Conservation (phyloP, 2,797 vertebrate species). For the Mus caroli region DNA sequence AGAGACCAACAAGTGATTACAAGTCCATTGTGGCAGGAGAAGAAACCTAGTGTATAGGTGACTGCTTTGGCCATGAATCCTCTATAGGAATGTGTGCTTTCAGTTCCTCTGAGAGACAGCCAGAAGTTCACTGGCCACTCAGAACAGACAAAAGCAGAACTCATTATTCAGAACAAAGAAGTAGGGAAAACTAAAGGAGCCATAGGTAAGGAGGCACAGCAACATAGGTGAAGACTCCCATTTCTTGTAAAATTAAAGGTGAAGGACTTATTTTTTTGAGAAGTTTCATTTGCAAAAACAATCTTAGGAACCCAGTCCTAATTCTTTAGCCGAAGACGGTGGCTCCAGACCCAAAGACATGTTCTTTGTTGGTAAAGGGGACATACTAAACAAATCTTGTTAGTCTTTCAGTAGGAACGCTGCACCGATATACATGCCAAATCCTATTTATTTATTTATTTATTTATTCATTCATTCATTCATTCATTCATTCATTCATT, state of each 20-base stretch:
- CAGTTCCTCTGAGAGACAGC: not conserved
- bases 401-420: slow-evolving; percentile 45
- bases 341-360: not conserved
- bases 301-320: not conserved
- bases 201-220: not conserved
- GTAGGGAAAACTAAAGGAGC: not conserved
- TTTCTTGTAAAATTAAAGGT: slow-evolving; percentile 31
- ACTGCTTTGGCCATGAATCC: not conserved
- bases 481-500: not conserved
- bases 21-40: not conserved
- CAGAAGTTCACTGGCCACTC: slow-evolving; percentile 34
- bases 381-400: slow-evolving; percentile 31
- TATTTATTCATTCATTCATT: not conserved
- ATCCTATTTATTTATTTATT: slow-evolving; percentile 48
- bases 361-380: slow-evolving; percentile 21
- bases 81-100: not conserved
- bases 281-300: slow-evolving; percentile 6
- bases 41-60: not conserved
- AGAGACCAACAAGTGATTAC: not conserved
- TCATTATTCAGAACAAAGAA: slow-evolving; percentile 35
- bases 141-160: slow-evolving; percentile 28
- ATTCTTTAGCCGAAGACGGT: not conserved
- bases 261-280: not conserved
- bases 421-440: slow-evolving; percentile 37
- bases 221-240: not conserved